Evolutionary conservation across 2,113 vertebrate species (phyloP), one percentile per base, ranked within the genome.

Genomic region (Pteruthius melanotis): DNA sequence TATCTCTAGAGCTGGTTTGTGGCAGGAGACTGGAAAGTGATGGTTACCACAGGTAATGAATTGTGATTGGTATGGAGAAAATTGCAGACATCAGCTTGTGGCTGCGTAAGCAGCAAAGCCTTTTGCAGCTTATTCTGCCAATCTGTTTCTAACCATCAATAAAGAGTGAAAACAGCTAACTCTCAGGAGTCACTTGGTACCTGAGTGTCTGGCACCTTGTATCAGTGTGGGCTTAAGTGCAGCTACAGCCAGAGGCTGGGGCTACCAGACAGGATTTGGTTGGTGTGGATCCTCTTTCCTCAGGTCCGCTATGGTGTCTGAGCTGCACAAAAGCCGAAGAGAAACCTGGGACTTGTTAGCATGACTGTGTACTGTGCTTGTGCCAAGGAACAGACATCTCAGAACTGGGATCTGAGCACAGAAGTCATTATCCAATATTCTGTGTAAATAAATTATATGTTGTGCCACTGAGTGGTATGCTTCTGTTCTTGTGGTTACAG

Each of bases 291-390:
- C 57, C 31, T 30, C 42, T 64, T 68, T 63, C 18, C 18, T 19
- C 1, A 1, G 4, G n/a, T 19, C 53, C n/a, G 8, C 47, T 11
- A 1, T 1, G 0, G 7, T 9, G 14, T 57, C 28, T n/a, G n/a
- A 71, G 45, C 10, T 72, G 10, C 30, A 18, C 6, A 15, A 45
- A 69, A 85, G 20, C 7, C 37, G 57, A 21, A 10, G 28, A 19
- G 17, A 89, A 59, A 52, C 7, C 4, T 0, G 0, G 5, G 6
- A 2, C 26, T 9, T 44, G 3, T 10, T 70, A 57, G 37, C 5
- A 3, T 17, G 24, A 23, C 21, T 2, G 8, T 27, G 15, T 7
- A 28, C 4, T 8, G 11, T 31, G 22, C 59, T 66, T 40, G 21
- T 39, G 16, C 44, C 8, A 2, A 68, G 63, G 57, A 70, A 45